Base-by-base conservation (phyloP, 2,113 vertebrate species). In the Ochotona princeps region DNA sequence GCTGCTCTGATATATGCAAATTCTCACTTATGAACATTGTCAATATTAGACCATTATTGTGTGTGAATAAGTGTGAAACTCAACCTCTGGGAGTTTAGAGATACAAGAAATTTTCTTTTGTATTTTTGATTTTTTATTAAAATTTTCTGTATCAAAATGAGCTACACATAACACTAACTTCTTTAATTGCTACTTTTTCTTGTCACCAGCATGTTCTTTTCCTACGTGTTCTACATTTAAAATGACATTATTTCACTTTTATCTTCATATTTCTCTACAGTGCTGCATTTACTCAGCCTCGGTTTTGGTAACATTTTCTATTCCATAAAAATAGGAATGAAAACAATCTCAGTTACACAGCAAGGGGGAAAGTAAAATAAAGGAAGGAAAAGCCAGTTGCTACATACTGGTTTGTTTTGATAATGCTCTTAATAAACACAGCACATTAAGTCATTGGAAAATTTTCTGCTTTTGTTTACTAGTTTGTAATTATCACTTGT, bases 391-490 rank as follows among this genome's bases (percentile, higher is more conserved):
- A 69, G 18, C 23, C 82, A 76, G 73, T 84, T 84, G 81, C 8
- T 89, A 57, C 30, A 15, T 65, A 79, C 0, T 60, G 32, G 14
- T 80, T 93, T 18, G 49, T 90, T 89, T 90, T 51, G 30, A 32
- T 57, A 23, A 14, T 84, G 69, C 8, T 3, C 2, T 95, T 79
- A 9, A 87, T 51, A 82, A 86, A 75, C 61, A 65, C 2, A 38
- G 2, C 75, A 4, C 9, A 63, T 30, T 69, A 83, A 61, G 12
- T 75, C n/a, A 66, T 76, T 87, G 8, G 6, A 70, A 73, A 91
- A n/a, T 51, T 67, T 17, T 85, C 9, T 75, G 89, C 17, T 72
- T 91, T 91, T 76, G 79, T 92, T 87, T 75, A 65, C 65, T 89
- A 63, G 14, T 47, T 90, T 89, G 47, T 17, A 76, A 47, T 47